phyloP scores from a whole-genome alignment of 2,113 vertebrate genomes.

The Nibea coibor region DNA sequence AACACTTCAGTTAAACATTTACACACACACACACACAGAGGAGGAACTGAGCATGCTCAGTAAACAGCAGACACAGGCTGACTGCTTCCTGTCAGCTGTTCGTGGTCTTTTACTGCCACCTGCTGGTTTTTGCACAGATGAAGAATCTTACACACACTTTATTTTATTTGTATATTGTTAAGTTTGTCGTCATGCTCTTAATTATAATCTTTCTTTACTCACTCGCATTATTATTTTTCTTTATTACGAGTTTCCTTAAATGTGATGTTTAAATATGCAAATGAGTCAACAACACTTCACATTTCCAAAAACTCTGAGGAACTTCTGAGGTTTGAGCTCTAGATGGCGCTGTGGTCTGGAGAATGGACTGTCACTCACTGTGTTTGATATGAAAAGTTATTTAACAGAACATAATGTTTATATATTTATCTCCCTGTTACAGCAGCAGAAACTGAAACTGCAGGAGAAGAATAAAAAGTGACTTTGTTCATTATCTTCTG shows the following conservation, averaged over 20 bases:
- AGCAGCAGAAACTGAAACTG: too few relatives aligned
- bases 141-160: not conserved
- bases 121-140: not conserved
- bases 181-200: not conserved
- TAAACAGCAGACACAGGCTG: fast-evolving
- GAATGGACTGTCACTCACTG: not conserved
- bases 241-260: too few relatives aligned
- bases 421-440: too few relatives aligned
- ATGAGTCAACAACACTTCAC: too few relatives aligned
- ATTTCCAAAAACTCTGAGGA: not conserved
- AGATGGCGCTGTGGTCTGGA: conserved; percentile 48
- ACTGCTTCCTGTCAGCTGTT: not conserved
- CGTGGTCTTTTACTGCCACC: conserved; percentile 48
- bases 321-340: not conserved
- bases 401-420: too few relatives aligned
- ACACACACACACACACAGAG: not conserved
- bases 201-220: not conserved
- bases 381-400: too few relatives aligned
- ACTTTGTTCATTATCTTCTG: too few relatives aligned
- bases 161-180: not conserved
- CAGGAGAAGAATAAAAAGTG: too few relatives aligned
- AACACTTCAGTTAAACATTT: not conserved
- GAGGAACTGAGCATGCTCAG: conserved; percentile 39
- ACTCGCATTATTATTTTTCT: too few relatives aligned
- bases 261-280: too few relatives aligned